Evolutionary conservation across 2,797 vertebrate species (phyloP), one percentile per base, ranked within the genome.

Genomic region (Graptemys geographica): DNA sequence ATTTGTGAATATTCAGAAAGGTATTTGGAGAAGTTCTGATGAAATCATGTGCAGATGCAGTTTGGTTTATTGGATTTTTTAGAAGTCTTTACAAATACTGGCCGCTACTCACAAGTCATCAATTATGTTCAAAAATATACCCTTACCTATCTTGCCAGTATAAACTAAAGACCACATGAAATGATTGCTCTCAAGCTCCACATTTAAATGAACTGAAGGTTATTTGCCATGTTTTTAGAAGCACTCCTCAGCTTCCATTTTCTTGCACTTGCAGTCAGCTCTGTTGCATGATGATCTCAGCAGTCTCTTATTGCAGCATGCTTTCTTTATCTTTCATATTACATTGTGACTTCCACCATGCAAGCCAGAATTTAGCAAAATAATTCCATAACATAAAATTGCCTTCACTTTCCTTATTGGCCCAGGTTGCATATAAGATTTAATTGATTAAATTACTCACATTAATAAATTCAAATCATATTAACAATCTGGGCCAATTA

Each of bases 121-220:
- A 62, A n/a, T 90, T 94, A 49, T 91, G 65, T 56, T 94, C 27
- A 83, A 90, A 27, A 95, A 90, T 4, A 87, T n/a, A 81, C 0
- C 28, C 41, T 28, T 37, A 37, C 44, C 83, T 59, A 19, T 41
- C 94, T 87, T 97, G 92, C 85, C 97, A 96, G 94, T 87, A 95
- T 85, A 97, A 96, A 94, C 84, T 53, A 86, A 90, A 87, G 79
- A 93, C 65, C 88, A 27, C 79, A 92, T 65, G 8, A 94, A 91
- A 95, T 25, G 2, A 37, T 47, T 91, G 59, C 85, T 93, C 37
- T 95, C 88, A 94, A 96, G 65, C 44, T 57, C 52, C 31, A 72
- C 69, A 33, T 41, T 47, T 87, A 5, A 79, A 59, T 53, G 84
- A 97, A 84, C 81, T 81, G 12, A 96, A 97, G 90, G 59, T 21